These are phyloP conservation scores for Plebejus melissa DNA, from an alignment of 2,888 invertebrate genomes.

Conservation along the genomic window DNA sequence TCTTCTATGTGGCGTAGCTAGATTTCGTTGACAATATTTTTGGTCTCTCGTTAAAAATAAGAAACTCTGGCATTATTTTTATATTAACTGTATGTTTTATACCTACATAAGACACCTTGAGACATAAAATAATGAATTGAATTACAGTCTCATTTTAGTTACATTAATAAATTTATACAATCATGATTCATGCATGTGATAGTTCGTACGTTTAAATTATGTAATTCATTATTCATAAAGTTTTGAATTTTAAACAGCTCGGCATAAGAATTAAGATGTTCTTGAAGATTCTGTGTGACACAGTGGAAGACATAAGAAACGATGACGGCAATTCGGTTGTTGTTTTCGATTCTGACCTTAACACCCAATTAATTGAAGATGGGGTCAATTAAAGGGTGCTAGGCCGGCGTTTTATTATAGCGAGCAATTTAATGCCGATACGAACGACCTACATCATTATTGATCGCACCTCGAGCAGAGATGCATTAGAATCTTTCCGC, in stretches of 20 bases:
- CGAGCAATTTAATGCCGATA: background rate
- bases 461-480: conserved; percentile 13
- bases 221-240: background rate
- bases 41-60: background rate
- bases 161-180: background rate
- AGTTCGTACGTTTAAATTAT: background rate
- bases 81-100: background rate
- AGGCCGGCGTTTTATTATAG: conserved; percentile 36
- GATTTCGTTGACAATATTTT: background rate
- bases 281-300: conserved; percentile 1
- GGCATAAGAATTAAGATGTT: background rate
- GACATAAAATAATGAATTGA: background rate
- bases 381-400: conserved; percentile 38
- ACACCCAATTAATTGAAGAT: conserved; percentile 36
- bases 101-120: background rate
- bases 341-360: conserved; percentile 25
- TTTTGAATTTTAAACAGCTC: background rate
- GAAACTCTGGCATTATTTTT: background rate
- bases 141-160: background rate
- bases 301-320: background rate
- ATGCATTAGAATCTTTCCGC: conserved; percentile 10
- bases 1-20: background rate
- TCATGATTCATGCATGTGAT: background rate
- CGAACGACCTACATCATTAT: conserved; percentile 17
- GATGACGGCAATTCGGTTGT: conserved; percentile 1